Base-by-base conservation (phyloP, 2,797 vertebrate species). In the Aulostomus chinensis region DNA sequence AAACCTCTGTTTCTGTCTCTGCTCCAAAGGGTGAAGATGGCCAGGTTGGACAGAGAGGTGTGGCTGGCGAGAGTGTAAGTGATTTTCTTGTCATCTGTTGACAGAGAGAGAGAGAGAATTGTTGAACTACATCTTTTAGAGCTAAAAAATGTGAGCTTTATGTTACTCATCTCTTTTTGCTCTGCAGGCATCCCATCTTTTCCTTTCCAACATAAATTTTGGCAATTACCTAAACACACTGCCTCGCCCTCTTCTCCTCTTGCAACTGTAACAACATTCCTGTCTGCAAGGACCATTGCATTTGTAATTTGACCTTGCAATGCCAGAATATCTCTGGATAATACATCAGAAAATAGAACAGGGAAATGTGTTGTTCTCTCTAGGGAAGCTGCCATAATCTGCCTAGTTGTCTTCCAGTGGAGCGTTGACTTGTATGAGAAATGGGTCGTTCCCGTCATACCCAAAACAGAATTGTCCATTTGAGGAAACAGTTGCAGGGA, bases 21-120 rank as follows among this genome's bases (percentile, higher is more conserved):
- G 12, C 14, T 55, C 39, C 9, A 21, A 73, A 99, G 97, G 97
- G 97, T 61, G 96, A 99, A 91, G 97, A 99, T 62, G 97, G 97
- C 31, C 95, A 98, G 83, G 89, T 96, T 20, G 97, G 97, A 80
- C 96, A 92, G 58, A 92, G 96, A 83, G 97, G 96, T 62, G 91
- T 99, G 52, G 91, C 95, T 70, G 97, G 97, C 88, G 96, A 99
- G 80, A 90, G 94, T 78, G 96, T 99, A 92, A 94, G 96, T 85
- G 59, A 59, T 43, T 54, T 24, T 30, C 7, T 15, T 28, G 5
- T 24, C n/a, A n/a, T n/a, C n/a, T n/a, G n/a, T n/a, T n/a, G n/a
- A n/a, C n/a, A n/a, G n/a, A n/a, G n/a, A n/a, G n/a, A n/a, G n/a
- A n/a, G n/a, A n/a, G n/a, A n/a, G n/a, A n/a, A n/a, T n/a, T n/a